A percentile compares a stretch with the other conserved stretches of the same genome.
Evolutionary conservation across 2,113 vertebrate species (phyloP).

Genomic region (Melanerpes aurifrons): DNA sequence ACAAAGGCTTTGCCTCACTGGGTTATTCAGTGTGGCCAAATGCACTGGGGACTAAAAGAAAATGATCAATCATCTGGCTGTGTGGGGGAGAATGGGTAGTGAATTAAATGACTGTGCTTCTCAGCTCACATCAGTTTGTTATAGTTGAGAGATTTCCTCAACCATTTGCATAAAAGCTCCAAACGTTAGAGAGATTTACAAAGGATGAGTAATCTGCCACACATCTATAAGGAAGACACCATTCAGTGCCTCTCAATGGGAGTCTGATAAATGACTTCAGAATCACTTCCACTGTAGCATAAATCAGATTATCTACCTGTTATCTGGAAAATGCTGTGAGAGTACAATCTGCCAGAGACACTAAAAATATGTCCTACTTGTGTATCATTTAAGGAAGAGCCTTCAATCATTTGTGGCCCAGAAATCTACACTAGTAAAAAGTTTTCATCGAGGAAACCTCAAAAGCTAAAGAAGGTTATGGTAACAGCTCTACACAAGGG

Average conservation of each 20-base stretch:
- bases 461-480: not conserved
- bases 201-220: not conserved
- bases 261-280: not conserved
- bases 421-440: not conserved
- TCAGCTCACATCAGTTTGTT: not conserved
- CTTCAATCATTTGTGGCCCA: not conserved
- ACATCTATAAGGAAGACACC: not conserved
- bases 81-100: not conserved
- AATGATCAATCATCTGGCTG: not conserved
- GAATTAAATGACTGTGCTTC: not conserved
- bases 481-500: not conserved
- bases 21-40: not conserved
- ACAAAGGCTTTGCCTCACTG: not conserved
- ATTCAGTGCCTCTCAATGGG: not conserved
- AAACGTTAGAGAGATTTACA: not conserved
- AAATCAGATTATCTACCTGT: conserved; percentile 35
- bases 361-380: not conserved
- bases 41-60: not conserved
- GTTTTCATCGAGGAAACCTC: not conserved
- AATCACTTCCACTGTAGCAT: not conserved
- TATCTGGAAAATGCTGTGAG: not conserved
- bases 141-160: not conserved
- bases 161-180: not conserved
- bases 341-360: not conserved
- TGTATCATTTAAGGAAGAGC: not conserved